These are phyloP conservation scores for Rhagonycha fulva DNA, from an alignment of 2,888 invertebrate species.

Conservation along the genomic window DNA sequence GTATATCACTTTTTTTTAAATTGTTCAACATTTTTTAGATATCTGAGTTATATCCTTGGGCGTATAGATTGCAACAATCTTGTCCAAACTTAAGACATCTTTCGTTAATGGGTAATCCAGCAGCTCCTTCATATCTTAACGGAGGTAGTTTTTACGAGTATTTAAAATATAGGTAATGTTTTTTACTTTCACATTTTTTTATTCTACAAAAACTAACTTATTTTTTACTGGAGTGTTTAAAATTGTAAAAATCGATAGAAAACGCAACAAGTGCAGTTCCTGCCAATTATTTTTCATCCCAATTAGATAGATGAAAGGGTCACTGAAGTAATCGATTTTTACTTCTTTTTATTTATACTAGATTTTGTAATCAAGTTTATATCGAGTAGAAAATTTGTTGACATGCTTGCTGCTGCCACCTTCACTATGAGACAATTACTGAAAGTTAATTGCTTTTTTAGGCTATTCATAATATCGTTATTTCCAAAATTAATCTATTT, in stretches of 20 bases:
- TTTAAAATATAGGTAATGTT: constrained; percentile 72
- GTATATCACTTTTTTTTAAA: not conserved
- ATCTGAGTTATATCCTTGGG: constrained; percentile 70
- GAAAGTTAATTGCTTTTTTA: constrained; percentile 54
- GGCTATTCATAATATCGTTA: constrained; percentile 75
- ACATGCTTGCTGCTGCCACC: too few species aligned
- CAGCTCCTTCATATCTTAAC: constrained; percentile 76
- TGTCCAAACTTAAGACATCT: constrained; percentile 76
- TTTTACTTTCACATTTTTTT: not conserved
- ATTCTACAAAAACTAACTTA: not conserved
- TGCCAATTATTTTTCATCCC: not conserved
- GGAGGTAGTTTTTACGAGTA: constrained; percentile 78
- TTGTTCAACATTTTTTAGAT: constrained; percentile 53
- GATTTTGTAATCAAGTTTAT: not conserved
- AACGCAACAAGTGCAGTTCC: not conserved
- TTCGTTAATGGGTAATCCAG: constrained; percentile 85
- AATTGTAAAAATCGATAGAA: not conserved
- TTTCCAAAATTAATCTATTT: constrained; percentile 70
- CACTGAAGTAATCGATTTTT: not conserved
- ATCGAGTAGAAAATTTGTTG: not conserved
- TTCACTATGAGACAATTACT: too few species aligned
- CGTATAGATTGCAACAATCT: constrained; percentile 69
- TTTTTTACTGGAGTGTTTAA: not conserved
- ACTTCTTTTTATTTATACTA: not conserved
- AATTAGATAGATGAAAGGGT: not conserved